phyloP scores from a whole-genome alignment of 2,888 invertebrate species.

The Electrophaes corylata region DNA sequence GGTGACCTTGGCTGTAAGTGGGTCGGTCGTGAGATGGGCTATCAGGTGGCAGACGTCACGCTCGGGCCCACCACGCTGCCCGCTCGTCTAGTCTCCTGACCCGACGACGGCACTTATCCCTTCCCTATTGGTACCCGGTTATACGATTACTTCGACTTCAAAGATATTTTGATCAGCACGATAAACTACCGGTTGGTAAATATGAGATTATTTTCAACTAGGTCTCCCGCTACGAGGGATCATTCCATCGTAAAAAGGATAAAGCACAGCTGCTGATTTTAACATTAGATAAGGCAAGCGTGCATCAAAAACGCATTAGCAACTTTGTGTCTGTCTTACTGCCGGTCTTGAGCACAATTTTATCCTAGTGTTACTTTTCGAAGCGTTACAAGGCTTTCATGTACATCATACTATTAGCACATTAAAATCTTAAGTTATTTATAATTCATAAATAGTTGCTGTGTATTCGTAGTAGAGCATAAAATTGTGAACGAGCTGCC shows the following conservation, averaged over 20 bases:
- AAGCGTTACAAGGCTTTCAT: slow-evolving; percentile 10
- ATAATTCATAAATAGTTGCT: too few species aligned
- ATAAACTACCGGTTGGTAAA: slow-evolving; percentile 23
- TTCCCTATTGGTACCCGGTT: slow-evolving; percentile 28
- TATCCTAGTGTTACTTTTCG: background rate
- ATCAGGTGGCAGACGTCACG: slow-evolving; percentile 83
- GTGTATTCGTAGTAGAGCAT: background rate
- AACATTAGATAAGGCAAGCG: slow-evolving; percentile 25
- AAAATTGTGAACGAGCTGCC: slow-evolving; percentile 49
- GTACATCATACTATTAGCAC: background rate
- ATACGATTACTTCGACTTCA: slow-evolving; percentile 11
- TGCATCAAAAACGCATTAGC: slow-evolving; percentile 26
- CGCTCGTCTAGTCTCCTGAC: slow-evolving; percentile 31
- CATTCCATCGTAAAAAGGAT: slow-evolving; percentile 22
- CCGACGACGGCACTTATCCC: slow-evolving; percentile 34
- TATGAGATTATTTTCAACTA: slow-evolving; percentile 22
- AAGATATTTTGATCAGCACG: slow-evolving; percentile 26
- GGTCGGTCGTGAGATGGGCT: slow-evolving; percentile 83
- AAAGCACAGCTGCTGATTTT: slow-evolving; percentile 15
- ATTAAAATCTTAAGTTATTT: slow-evolving; percentile 1
- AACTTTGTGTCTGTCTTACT: slow-evolving; percentile 21
- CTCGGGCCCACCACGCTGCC: slow-evolving; percentile 58
- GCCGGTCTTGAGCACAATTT: background rate
- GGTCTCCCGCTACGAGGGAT: slow-evolving; percentile 16
- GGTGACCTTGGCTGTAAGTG: slow-evolving; percentile 79